Conservation (phyloP, 2,113 vertebrate species). For the Lampris megalopsis region DNA sequence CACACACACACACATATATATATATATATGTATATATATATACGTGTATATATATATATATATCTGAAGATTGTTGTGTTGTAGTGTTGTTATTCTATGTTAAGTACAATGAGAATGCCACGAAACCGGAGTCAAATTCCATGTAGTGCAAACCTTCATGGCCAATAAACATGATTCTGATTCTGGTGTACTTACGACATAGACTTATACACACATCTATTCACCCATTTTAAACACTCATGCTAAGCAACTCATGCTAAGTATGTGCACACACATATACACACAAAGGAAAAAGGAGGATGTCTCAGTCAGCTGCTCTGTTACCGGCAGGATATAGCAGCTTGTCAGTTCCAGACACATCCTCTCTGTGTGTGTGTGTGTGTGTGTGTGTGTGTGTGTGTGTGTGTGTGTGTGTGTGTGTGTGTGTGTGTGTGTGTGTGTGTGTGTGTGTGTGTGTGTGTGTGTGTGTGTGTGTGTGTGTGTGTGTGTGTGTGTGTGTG, state of each 20-base stretch:
- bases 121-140: too few relatives aligned
- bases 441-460: neutral
- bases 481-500: neutral
- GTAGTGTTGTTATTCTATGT: too few relatives aligned
- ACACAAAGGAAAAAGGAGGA: neutral
- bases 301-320: slow-evolving; percentile 49
- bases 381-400: slow-evolving; percentile 9
- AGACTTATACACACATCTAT: slow-evolving; percentile 7
- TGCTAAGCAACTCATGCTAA: too few relatives aligned
- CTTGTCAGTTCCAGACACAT: slow-evolving; percentile 41
- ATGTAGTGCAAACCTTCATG: too few relatives aligned
- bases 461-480: neutral
- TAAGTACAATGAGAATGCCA: too few relatives aligned
- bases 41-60: too few relatives aligned
- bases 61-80: too few relatives aligned
- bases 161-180: too few relatives aligned
- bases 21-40: too few relatives aligned
- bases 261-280: slow-evolving; percentile 1
- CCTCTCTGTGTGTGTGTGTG: slow-evolving; percentile 23
- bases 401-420: slow-evolving; percentile 2
- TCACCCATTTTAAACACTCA: neutral
- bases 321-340: slow-evolving; percentile 35
- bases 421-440: too few relatives aligned
- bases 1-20: too few relatives aligned
- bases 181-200: neutral